Base-by-base conservation (phyloP, 2,888 invertebrate species). In the Macrophya alboannulata region DNA sequence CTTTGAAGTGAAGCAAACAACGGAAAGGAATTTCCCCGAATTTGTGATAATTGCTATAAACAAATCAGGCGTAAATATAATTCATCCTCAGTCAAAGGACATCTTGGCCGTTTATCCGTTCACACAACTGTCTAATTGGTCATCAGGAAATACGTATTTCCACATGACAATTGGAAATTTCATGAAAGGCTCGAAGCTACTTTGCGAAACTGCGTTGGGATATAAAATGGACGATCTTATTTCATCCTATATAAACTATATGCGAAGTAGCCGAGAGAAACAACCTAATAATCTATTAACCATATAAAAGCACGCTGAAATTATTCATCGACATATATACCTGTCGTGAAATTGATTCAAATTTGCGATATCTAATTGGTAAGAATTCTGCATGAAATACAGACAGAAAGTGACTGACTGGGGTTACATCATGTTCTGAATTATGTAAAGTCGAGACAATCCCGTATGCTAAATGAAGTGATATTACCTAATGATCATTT, bases 211-310 rank as follows among this genome's bases (percentile, higher is more conserved):
- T 4, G 96, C 97, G 0, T 95, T 98, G 90, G 99, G 99, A 59
- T 99, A 99, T 94, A 99, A 99, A 95, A 98, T 99, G 97, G 99
- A 99, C 92, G 99, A 99, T 93, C 95, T 99, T 84, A 95, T 99
- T 90, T 97, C 98, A 15, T 99, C 99, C 0, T 99, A 99, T 93
- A 98, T 96, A 59, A 95, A 95, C 86, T 95, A 96, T 86, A 91
- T 96, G 85, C 93, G 95, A 45, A 68, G 10, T 37, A 68, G 31
- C 55, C 83, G 62, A 71, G 83, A 83, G 25, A 81, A 59, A 12
- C 81, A 81, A 9, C 59, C 21, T 5, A 21, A 37, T 43, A 81
- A 62, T 40, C 25, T 43, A 21, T 45, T 81, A 43, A 51, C 25
- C 62, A 43, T 62, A 4, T 77, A 55, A 37, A 37, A 51, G 10